Evolutionary conservation across 2,888 invertebrate species (phyloP).

Genomic region (Tridacna gigas): DNA sequence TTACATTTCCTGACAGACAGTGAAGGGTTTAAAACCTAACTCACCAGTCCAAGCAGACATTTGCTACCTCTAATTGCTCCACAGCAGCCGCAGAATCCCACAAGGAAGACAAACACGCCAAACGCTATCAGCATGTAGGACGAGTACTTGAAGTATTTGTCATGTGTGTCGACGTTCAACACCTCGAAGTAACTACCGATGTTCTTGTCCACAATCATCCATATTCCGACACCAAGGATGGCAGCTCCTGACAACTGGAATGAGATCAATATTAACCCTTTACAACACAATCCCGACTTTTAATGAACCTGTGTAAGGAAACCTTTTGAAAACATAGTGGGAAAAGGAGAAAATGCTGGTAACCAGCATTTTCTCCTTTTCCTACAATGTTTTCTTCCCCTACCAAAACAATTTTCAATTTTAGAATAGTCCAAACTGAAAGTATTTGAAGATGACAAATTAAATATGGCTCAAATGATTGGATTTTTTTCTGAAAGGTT

Average conservation of each 20-base stretch:
- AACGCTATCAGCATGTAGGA: constrained; percentile 86
- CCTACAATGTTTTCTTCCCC: too few relatives aligned
- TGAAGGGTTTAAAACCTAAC: constrained; percentile 35
- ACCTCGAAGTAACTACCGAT: constrained; percentile 86
- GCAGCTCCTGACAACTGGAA: constrained; percentile 87
- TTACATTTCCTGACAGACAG: too few relatives aligned
- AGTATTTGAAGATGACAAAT: too few relatives aligned
- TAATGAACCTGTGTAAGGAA: too few relatives aligned
- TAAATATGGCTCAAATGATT: too few relatives aligned
- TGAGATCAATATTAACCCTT: background rate
- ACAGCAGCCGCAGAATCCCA: constrained; percentile 87
- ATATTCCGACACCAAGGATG: constrained; percentile 87
- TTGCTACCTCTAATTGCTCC: constrained; percentile 87
- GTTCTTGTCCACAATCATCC: constrained; percentile 86
- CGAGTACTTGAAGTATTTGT: constrained; percentile 85
- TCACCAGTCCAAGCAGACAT: constrained; percentile 85
- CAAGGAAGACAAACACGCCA: constrained; percentile 86
- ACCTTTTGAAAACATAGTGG: too few relatives aligned
- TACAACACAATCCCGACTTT: too few relatives aligned
- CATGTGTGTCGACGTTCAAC: constrained; percentile 85
- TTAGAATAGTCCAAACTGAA: too few relatives aligned
- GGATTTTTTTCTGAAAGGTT: too few relatives aligned
- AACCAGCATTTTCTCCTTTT: too few relatives aligned
- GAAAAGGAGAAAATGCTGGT: too few relatives aligned
- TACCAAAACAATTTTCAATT: too few relatives aligned